Evolutionary conservation across 1,140 invertebrate species (phyloP), one percentile per base, ranked within the genome.

Genomic region (Zaprionus inermis): DNA sequence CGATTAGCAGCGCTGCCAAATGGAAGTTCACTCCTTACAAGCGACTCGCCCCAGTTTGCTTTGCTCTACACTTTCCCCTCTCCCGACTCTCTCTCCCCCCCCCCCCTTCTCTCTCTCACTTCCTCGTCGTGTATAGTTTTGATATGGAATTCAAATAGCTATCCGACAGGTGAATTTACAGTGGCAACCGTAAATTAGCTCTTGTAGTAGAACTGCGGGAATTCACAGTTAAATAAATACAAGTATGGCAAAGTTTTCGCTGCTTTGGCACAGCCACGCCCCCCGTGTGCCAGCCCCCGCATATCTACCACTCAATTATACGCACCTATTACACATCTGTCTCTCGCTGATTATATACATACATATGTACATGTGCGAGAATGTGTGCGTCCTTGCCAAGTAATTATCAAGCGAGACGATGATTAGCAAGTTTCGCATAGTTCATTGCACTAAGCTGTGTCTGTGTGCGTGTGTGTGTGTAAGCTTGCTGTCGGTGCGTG

Each of bases 391-490:
- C 18, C 5, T 20, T 46, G 20, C 18, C 10, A 36, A 46, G 18
- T 54, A 67, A 59, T 67, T 59, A 58, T 57, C 32, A 41, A 66
- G 36, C 22, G 44, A 66, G 34, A 36, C 54, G 34, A 28, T 72
- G 63, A 52, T 66, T 57, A 36, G 46, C 28, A 56, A 57, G 38
- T 71, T 65, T 22, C 20, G 11, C 46, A 59, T 59, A 67, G 65
- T 73, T 60, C 51, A 57, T 54, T 64, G 52, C 41, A 36, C 38
- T 44, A 11, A 34, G 54, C 38, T 6, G 6, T 2, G 51, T 7
- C 14, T 54, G 24, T 30, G 1, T 54, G 5, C 12, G 51, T 28
- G 24, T 28, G 18, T 22, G 20, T 49, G 44, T 49, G 16, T 38
- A 14, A 14, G 30, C 2, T 1, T 51, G 51, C 1, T 5, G 0